These are phyloP conservation scores for Lerista edwardsae DNA, from an alignment of 2,797 vertebrate genomes.

Conservation along the genomic window DNA sequence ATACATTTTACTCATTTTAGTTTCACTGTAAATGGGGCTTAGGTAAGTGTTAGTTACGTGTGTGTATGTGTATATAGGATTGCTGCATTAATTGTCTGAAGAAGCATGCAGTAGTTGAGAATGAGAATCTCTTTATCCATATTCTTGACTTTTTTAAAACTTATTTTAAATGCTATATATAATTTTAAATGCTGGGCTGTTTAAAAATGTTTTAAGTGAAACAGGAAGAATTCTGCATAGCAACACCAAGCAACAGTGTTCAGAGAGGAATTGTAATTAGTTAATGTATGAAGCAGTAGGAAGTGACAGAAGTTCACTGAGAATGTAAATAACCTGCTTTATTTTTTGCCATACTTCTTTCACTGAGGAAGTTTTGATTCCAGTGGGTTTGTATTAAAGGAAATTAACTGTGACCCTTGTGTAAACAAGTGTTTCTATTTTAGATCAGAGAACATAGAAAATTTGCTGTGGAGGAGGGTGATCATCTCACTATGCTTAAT, in stretches of 20 bases:
- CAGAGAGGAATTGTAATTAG: background rate
- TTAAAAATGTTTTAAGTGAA: background rate
- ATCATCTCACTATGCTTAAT: constrained; percentile 98
- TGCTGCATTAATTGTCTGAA: background rate
- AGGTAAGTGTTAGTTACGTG: no score
- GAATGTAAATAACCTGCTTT: background rate
- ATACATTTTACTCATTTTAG: no score
- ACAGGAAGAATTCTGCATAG: background rate
- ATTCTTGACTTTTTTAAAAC: background rate
- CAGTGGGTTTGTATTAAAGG: background rate
- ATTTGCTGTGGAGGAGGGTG: constrained; percentile 97
- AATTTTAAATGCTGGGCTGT: background rate
- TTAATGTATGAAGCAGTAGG: background rate
- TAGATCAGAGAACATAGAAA: constrained; percentile 93
- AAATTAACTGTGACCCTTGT: background rate
- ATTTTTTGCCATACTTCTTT: background rate
- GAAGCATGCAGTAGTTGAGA: background rate
- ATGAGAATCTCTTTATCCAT: background rate
- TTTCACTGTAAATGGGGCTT: no score
- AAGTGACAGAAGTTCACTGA: background rate
- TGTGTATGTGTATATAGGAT: no score
- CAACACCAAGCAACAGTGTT: background rate
- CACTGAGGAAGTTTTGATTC: background rate
- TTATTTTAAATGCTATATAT: background rate
- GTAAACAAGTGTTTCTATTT: constrained; percentile 23